Evolutionary conservation across 2,888 invertebrate genomes (phyloP), one percentile per base, ranked within the genome.

Genomic region (Harpalus rufipes): DNA sequence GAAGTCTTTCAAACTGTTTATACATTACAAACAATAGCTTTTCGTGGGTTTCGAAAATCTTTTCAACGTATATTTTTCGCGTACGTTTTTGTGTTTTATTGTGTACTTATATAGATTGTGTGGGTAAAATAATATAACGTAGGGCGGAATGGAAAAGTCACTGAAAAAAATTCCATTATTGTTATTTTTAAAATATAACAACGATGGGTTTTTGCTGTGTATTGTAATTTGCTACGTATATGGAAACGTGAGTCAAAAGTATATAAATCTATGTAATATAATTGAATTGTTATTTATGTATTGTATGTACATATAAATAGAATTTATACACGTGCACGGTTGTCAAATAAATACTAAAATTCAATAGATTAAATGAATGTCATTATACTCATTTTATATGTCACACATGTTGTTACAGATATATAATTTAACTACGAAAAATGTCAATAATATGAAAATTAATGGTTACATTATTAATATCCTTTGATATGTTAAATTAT

Each of bases 21-120:
- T 44, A 74, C 68, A 68, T 68, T 68, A 39, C 68, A 74, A 74
- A 74, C 72, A 74, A 74, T 74, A 44, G 72, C 72, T 74, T 74
- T 74, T 74, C 72, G 72, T 74, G 72, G 72, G 72, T 44, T 74
- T 74, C 72, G 72, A 74, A 74, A 68, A 68, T 68, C 72, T 74
- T 74, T 44, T 74, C 72, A 18, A 7, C 32, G 68, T 68, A 74
- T 74, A 74, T 74, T 74, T 74, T 74, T 74, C 44, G 12, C 68
- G 68, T 39, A 68, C 68, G 44, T 74, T 74, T 68, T 44, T 44
- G 44, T 74, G 21, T 41, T 74, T 74, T 44, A 74, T 74, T 74
- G 72, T 74, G 72, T 44, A 74, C 72, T 74, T 74, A 74, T 44
- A 74, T 74, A 44, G 44, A 74, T 10, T 74, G 72, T 74, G 72